Evolutionary conservation across 2,797 vertebrate genomes (phyloP).

Genomic region (Paedocypris micromegethes): DNA sequence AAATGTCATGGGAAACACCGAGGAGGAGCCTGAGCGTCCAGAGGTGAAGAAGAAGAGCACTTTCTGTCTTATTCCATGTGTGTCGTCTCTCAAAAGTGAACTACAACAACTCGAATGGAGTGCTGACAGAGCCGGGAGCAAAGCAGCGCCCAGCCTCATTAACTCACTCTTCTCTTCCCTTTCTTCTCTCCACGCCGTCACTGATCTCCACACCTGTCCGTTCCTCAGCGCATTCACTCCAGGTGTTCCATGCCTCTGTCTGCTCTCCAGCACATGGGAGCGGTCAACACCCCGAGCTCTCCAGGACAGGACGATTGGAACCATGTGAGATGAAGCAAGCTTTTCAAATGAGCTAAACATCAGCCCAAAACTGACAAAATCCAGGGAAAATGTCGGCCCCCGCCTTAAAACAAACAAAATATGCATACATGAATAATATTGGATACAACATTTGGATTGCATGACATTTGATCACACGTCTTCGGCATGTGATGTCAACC

Average conservation of each 20-base stretch:
- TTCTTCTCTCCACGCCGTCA: conserved; percentile 16
- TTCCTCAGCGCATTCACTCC: conserved; percentile 22
- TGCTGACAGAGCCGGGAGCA: conserved; percentile 39
- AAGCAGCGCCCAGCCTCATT: conserved; percentile 44
- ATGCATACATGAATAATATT: conserved; percentile 41
- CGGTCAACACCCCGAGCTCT: conserved; percentile 48
- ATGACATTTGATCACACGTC: conserved; percentile 11
- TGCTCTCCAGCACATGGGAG: conserved; percentile 46
- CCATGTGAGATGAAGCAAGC: conserved; percentile 73
- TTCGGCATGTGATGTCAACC: no score
- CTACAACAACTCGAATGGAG: conserved; percentile 43
- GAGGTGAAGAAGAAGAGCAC: conserved; percentile 13
- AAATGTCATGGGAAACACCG: conserved; percentile 34
- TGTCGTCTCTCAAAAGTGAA: conserved; percentile 43
- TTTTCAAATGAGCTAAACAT: conserved; percentile 63
- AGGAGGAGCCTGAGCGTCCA: conserved; percentile 32
- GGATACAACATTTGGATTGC: conserved; percentile 17
- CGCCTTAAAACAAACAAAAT: conserved; percentile 54
- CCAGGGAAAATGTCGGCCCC: conserved; percentile 57
- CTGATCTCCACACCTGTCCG: conserved; percentile 24
- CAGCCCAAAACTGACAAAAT: conserved; percentile 64
- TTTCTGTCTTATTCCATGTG: conserved; percentile 44
- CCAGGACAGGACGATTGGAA: conserved; percentile 66
- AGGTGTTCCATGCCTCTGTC: conserved; percentile 38
- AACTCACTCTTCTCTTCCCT: conserved; percentile 22